phyloP scores from a whole-genome alignment of 2,113 vertebrate species.

The Nothobranchius furzeri region DNA sequence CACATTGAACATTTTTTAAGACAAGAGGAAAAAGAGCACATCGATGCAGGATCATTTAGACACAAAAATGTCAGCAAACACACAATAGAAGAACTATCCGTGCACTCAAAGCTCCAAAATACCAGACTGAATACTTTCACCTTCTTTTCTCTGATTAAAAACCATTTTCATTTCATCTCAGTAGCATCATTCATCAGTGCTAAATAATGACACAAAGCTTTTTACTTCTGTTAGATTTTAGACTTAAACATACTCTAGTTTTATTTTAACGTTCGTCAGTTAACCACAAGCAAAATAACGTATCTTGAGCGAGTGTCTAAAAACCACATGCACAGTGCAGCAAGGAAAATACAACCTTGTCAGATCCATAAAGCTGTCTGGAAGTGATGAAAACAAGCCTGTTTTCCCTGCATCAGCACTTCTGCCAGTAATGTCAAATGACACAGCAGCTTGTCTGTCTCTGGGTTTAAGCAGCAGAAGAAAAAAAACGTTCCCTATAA shows the following conservation, averaged over 20 bases:
- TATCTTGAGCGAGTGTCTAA: not conserved
- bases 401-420: constrained; percentile 38
- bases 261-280: not conserved
- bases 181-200: not conserved
- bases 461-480: constrained; percentile 25
- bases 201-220: not conserved
- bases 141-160: not conserved
- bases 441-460: constrained; percentile 15
- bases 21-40: too few species aligned
- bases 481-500: constrained; percentile 13
- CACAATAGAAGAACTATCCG: not conserved
- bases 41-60: not conserved
- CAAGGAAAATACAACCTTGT: constrained; percentile 20
- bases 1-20: too few species aligned
- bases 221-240: not conserved
- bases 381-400: constrained; percentile 28
- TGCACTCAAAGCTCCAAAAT: not conserved
- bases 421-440: constrained; percentile 41
- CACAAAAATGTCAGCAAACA: not conserved
- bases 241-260: not conserved
- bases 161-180: not conserved
- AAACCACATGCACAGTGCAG: constrained; percentile 19
- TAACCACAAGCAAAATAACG: not conserved
- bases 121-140: too few species aligned
- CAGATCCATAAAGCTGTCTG: constrained; percentile 22